Conservation (phyloP, 1,140 invertebrate genomes). For the Bombus superbus region DNA sequence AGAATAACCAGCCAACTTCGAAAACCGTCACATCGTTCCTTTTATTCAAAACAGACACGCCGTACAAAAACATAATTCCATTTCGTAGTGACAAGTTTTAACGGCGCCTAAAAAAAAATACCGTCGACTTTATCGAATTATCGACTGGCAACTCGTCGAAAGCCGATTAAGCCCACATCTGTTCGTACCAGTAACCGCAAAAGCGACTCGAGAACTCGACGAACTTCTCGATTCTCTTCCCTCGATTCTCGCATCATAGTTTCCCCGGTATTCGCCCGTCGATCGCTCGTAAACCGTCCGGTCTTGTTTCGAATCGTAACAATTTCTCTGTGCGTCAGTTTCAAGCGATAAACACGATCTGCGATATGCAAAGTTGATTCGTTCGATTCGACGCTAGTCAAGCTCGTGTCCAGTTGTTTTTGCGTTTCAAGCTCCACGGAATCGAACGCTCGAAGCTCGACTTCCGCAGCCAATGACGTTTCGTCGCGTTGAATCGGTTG, state of each 20-base stretch:
- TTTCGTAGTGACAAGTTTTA: not conserved
- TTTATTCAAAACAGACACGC: not conserved
- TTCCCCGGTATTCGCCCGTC: not conserved
- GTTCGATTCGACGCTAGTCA: not conserved
- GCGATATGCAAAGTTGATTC: conserved; percentile 10
- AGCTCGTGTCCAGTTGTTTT: not conserved
- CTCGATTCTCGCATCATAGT: not conserved
- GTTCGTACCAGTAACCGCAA: not conserved
- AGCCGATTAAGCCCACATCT: conserved; percentile 13
- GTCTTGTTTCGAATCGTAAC: not conserved
- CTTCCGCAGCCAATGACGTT: not conserved
- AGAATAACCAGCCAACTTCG: not conserved
- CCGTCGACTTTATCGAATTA: not conserved
- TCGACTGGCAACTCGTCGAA: not conserved
- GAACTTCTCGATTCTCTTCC: not conserved
- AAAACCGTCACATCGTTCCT: not conserved
- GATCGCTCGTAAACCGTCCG: not conserved
- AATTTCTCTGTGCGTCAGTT: not conserved
- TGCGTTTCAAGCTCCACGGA: too few species aligned
- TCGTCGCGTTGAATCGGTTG: not conserved
- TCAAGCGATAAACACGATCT: not conserved
- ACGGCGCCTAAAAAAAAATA: not conserved
- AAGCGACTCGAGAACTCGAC: not conserved
- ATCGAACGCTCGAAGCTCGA: not conserved
- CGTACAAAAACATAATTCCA: not conserved